phyloP scores from a whole-genome alignment of 2,113 vertebrate species.

The Mesoclemmys tuberculata region DNA sequence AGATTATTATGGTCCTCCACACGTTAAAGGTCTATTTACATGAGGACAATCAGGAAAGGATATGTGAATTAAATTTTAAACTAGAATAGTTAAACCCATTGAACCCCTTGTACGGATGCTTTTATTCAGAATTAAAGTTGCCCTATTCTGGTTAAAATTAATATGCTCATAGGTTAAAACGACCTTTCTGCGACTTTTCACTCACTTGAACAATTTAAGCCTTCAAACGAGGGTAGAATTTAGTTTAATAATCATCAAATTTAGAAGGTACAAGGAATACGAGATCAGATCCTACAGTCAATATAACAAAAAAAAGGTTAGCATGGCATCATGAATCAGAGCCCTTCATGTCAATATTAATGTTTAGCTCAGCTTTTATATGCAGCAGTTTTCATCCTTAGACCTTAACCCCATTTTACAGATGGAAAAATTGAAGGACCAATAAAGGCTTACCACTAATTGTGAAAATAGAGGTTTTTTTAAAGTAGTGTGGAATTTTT shows the following conservation, averaged over 20 bases:
- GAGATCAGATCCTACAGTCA: not conserved
- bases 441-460: not conserved
- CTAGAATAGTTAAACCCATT: not conserved
- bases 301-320: not conserved
- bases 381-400: not conserved
- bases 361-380: not conserved
- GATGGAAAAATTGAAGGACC: not conserved
- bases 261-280: not conserved
- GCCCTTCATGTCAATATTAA: not conserved
- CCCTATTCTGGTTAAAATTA: not conserved
- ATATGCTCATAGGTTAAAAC: not conserved
- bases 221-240: not conserved
- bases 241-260: not conserved
- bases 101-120: not conserved
- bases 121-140: not conserved
- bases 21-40: not conserved
- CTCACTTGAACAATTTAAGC: not conserved
- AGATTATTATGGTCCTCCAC: not conserved
- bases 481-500: constrained; percentile 10
- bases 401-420: not conserved
- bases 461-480: not conserved
- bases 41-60: not conserved
- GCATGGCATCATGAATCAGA: not conserved
- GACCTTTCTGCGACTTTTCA: not conserved
- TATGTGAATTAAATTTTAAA: not conserved